These are phyloP conservation scores for Anoncus sp. DNA, from an alignment of 2,888 invertebrate genomes.

Conservation along the genomic window DNA sequence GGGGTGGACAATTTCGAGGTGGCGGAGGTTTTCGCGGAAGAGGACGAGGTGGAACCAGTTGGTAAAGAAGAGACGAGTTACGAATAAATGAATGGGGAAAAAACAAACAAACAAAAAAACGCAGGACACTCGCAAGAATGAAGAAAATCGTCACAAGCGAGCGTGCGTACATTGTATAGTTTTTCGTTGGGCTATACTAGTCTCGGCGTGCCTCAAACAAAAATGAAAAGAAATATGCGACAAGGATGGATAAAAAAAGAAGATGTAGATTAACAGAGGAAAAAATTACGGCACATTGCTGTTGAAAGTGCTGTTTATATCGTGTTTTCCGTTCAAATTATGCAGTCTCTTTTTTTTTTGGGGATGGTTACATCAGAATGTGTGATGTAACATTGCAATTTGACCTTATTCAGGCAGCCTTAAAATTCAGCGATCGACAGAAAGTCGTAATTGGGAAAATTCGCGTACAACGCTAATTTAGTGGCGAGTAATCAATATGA, in stretches of 20 bases:
- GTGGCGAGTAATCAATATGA: background rate
- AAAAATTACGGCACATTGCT: conserved; percentile 9
- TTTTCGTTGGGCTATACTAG: conserved; percentile 21
- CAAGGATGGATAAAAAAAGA: conserved; percentile 6
- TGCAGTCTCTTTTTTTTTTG: background rate
- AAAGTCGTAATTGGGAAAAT: background rate
- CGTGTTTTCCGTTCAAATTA: conserved; percentile 1
- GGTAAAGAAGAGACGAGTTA: conserved; percentile 69
- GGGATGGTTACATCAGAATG: no score
- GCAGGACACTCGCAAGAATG: background rate
- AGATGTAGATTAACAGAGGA: conserved; percentile 12
- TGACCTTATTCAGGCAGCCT: background rate
- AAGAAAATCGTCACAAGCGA: conserved; percentile 18
- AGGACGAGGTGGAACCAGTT: conserved; percentile 74
- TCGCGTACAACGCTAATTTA: background rate
- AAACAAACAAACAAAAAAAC: background rate
- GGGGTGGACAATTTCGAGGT: conserved; percentile 80
- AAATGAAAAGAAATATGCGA: conserved; percentile 15
- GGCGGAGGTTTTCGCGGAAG: conserved; percentile 77
- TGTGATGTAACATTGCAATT: background rate
- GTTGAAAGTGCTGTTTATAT: conserved; percentile 5
- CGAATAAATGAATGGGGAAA: conserved; percentile 83
- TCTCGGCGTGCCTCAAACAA: background rate
- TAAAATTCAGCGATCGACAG: background rate
- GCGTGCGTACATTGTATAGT: conserved; percentile 16